These are phyloP conservation scores for Phymanthus crucifer DNA, from an alignment of 92 coral and sea anemone genomes.

Conservation along the genomic window DNA sequence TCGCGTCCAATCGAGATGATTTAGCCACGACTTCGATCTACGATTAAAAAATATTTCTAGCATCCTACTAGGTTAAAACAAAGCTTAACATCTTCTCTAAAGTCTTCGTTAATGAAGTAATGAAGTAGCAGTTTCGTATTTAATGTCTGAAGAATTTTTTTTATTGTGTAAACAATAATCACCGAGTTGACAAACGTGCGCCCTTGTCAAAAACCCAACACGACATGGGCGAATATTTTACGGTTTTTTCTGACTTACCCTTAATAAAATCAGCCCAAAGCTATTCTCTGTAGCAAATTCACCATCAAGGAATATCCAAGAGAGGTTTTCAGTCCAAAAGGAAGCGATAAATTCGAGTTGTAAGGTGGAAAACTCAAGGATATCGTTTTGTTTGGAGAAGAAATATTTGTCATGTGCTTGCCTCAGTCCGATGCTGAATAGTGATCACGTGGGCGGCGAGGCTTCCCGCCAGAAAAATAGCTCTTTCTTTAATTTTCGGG, in stretches of 20 bases:
- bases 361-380: neutral
- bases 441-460: constrained; percentile 21
- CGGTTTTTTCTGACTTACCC: constrained; percentile 12
- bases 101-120: neutral
- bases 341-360: neutral
- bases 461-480: constrained; percentile 23
- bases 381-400: neutral
- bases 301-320: neutral
- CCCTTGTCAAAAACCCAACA: constrained; percentile 23
- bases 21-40: neutral
- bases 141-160: neutral
- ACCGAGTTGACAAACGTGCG: constrained; percentile 27
- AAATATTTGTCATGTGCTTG: constrained; percentile 28
- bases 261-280: neutral
- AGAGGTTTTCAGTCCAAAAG: neutral
- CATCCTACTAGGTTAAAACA: neutral
- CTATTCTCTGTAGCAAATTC: neutral
- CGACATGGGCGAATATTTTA: neutral
- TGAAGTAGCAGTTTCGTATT: neutral
- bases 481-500: neutral
- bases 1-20: neutral
- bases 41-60: neutral
- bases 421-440: constrained; percentile 38
- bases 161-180: constrained; percentile 19
- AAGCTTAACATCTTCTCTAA: neutral